Base-by-base conservation (phyloP, 2,797 vertebrate species). In the Enteromius anoplus region DNA sequence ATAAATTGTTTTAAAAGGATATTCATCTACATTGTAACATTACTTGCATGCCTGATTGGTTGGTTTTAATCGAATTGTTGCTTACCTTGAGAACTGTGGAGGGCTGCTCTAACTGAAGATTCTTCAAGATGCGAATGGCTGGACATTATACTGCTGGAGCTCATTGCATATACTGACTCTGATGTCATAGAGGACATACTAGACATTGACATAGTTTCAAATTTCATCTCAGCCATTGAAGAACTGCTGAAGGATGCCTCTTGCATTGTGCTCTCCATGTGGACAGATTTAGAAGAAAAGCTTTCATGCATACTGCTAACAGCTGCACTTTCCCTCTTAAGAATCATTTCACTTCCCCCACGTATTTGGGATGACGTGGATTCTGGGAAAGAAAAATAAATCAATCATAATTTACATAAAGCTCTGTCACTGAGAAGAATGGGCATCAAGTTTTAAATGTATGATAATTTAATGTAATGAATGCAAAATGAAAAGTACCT, bases 131-230 rank as follows among this genome's bases (percentile, higher is more conserved):
- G 96, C 87, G 94, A 94, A 88, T 95, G 91, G 88, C 95, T 96
- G 93, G 96, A 92, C 95, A 96, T 96, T 88, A 96, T 90, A 92
- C 96, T 97, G 94, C 96, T 97, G 91, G 98, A 96, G 90, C 97
- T 98, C 96, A 96, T 93, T 91, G 96, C 97, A 80, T 96, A 95
- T 80, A 94, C 92, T 82, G 96, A 93, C 89, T 97, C 96, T 14
- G 94, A 95, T 85, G 97, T 92, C 94, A 97, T 89, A 86, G 96
- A 98, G 79, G 97, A 98, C 96, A 97, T 96, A 93, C 97, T 98
- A 93, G 97, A 96, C 93, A 97, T 96, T 91, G 98, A 98, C 97
- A 97, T 97, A 91, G 97, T 97, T 93, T 96, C 97, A 93, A 96
- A 97, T 94, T 98, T 98, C 95, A 95, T 96, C 92, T 98, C 97